These are phyloP conservation scores for Caenorhabditis sp. DNA, from an alignment of 2,888 invertebrate species.

Conservation along the genomic window DNA sequence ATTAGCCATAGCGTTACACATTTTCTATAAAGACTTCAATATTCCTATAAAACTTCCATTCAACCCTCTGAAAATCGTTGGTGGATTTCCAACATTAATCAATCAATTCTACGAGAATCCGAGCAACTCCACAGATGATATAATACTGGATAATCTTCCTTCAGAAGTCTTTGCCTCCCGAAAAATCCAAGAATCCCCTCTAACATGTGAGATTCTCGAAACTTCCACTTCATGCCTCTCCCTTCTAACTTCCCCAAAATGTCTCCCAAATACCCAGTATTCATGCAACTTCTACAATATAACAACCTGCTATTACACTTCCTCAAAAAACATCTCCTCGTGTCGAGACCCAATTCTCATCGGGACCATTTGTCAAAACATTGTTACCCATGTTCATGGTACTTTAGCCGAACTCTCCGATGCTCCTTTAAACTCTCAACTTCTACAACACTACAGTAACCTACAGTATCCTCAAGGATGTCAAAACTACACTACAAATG, in stretches of 20 bases:
- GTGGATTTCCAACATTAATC: slow-evolving; percentile 33
- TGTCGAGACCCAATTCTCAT: neutral
- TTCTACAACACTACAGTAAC: neutral
- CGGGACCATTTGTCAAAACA: neutral
- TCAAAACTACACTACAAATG: neutral
- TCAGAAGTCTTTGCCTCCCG: too few species aligned
- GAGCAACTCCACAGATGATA: neutral
- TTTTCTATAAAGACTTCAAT: slow-evolving; percentile 24
- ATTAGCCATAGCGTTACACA: slow-evolving; percentile 17
- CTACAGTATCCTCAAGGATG: neutral
- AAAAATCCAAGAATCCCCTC: neutral
- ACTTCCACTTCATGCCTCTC: slow-evolving; percentile 12
- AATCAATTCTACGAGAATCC: slow-evolving; percentile 19
- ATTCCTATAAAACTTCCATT: slow-evolving; percentile 22
- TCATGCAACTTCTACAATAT: slow-evolving; percentile 5
- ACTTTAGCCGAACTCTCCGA: neutral
- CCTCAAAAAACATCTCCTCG: neutral
- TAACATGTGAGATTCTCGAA: slow-evolving; percentile 22
- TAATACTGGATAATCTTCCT: too few species aligned
- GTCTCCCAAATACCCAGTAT: slow-evolving; percentile 20
- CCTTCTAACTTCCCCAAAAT: slow-evolving; percentile 17
- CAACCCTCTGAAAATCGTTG: slow-evolving; percentile 23
- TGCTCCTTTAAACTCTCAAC: neutral
- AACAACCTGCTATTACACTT: neutral
- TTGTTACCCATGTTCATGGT: neutral